Base-by-base conservation (phyloP, 2,113 vertebrate genomes). In the Agapornis roseicollis region DNA sequence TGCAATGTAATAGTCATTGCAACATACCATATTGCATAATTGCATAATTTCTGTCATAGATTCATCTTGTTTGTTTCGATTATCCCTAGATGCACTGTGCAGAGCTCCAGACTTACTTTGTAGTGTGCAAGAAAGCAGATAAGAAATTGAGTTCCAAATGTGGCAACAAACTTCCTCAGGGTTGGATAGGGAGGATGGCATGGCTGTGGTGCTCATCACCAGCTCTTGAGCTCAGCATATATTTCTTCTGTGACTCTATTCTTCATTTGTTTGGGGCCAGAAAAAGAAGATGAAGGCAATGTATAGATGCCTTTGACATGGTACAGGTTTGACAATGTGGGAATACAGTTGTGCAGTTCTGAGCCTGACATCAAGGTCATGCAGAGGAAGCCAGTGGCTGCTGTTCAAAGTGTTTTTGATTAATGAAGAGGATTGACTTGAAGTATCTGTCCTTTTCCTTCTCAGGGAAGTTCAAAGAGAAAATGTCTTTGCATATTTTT, bases 401-500 rank as follows among this genome's bases (percentile, higher is more conserved):
- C 18, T 78, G 64, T 31, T 82, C 82, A 74, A 58, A 33, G n/a
- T 18, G n/a, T 56, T 77, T 87, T 63, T 7, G 65, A 29, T 82
- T 81, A 73, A 89, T 55, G 17, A 33, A 31, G 63, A 70, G 49
- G 17, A 35, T 56, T 77, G 78, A 66, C 53, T 89, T 77, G 72
- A 81, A 46, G 14, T 47, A 42, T n/a, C 39, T 4, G 9, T 61
- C 42, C 35, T 83, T 79, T 60, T 70, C 22, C 61, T 63, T 49
- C 65, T 70, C 16, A 2, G 31, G 35, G 72, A 68, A 13, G 68
- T 81, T 88, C 69, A 81, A 61, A 84, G 69, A 69, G 80, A 89
- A 83, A 39, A 53, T 13, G 22, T 39, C 56, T 88, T 44, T 93
- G 87, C 52, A 44, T 87, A 77, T 95, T 82, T 95, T 89, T 80